Evolutionary conservation across 2,888 invertebrate genomes (phyloP).

Genomic region (Agrenia bidenticulata): DNA sequence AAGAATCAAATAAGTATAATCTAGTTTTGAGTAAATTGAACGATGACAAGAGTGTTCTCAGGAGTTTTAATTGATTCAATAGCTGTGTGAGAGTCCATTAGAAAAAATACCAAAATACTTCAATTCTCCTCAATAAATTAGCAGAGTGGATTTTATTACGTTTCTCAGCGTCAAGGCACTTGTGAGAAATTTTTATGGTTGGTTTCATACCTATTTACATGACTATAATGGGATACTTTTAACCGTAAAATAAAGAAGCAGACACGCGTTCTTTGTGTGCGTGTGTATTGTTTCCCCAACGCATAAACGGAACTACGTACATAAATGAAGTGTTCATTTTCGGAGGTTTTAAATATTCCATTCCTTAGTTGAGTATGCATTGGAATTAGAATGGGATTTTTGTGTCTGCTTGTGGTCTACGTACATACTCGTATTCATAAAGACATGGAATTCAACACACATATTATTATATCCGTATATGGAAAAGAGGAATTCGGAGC

Average conservation of each 20-base stretch:
- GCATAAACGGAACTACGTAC: constrained; percentile 6
- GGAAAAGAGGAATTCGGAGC: constrained; percentile 36
- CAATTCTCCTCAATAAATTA: constrained; percentile 15
- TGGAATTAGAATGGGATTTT: constrained; percentile 14
- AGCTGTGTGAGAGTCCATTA: too few species aligned
- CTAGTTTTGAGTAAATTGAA: too few species aligned
- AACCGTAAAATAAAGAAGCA: constrained; percentile 1
- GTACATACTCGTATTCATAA: too few species aligned
- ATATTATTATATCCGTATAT: too few species aligned
- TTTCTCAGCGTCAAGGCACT: constrained; percentile 1
- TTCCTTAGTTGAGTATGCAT: neutral
- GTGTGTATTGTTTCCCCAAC: constrained; percentile 9
- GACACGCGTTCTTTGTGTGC: neutral
- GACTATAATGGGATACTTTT: constrained; percentile 35
- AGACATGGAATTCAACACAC: too few species aligned
- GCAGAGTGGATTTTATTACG: constrained; percentile 3
- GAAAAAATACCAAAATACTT: constrained; percentile 1
- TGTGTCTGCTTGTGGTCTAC: too few species aligned
- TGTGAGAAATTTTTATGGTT: constrained; percentile 28
- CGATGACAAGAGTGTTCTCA: too few species aligned
- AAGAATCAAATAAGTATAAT: too few species aligned
- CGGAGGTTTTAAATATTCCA: neutral
- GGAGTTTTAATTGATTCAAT: too few species aligned
- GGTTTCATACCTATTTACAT: constrained; percentile 38
- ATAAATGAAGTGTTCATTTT: constrained; percentile 3